These are phyloP conservation scores for Aphis craccivora DNA, from an alignment of 1,140 invertebrate species.

Conservation along the genomic window DNA sequence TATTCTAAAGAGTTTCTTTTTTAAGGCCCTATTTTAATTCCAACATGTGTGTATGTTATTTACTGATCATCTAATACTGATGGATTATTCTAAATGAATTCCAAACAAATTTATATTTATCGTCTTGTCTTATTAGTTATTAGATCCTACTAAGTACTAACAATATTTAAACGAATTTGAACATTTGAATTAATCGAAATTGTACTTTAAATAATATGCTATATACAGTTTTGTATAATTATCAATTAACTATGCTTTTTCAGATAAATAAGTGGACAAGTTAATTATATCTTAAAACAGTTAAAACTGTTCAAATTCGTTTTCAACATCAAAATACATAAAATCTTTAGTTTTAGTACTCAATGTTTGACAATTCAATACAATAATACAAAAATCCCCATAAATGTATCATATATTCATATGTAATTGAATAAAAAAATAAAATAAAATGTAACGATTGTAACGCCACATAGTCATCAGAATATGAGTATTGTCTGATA, in stretches of 20 bases:
- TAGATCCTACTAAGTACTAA: background rate
- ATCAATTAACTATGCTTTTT: background rate
- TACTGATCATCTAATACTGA: too few relatives aligned
- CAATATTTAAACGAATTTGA: background rate
- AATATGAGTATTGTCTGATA: background rate
- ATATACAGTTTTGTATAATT: background rate
- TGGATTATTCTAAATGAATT: background rate
- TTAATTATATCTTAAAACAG: background rate
- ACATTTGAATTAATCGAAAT: background rate
- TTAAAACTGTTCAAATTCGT: background rate
- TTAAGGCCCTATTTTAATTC: background rate
- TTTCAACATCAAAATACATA: background rate
- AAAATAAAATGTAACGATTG: too few relatives aligned
- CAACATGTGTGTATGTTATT: background rate
- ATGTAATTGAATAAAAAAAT: too few relatives aligned
- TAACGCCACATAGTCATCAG: too few relatives aligned
- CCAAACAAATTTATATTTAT: background rate
- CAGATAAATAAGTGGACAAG: background rate
- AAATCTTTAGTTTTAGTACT: background rate
- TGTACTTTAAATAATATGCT: background rate
- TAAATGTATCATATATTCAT: too few relatives aligned
- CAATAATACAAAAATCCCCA: background rate
- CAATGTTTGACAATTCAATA: background rate
- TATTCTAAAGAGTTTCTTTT: background rate
- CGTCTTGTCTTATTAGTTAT: background rate